Base-by-base conservation (phyloP, 1,140 invertebrate genomes). In the Liolophura sinensis region DNA sequence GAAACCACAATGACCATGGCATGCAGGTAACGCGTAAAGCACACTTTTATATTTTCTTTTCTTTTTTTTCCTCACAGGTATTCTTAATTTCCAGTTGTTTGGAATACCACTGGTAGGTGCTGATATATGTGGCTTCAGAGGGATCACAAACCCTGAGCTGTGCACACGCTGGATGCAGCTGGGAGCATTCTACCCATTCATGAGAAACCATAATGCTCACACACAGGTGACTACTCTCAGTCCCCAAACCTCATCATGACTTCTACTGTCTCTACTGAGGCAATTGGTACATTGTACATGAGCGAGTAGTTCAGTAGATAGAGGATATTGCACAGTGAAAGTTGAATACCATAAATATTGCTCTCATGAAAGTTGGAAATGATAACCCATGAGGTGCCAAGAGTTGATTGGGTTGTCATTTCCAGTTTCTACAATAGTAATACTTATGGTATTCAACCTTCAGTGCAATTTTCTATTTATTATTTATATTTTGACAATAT, bases 41-140 rank as follows among this genome's bases (percentile, higher is more conserved):
- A 24, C 7, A 12, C 3, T 12, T n/a, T 54, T n/a, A 20, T 24
- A 54, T 54, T 54, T 20, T 54, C 12, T 3, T 7, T 20, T 54
- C 12, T 3, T 24, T 20, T 20, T 20, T 20, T 7, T 24, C 51
- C 51, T 20, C 3, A 7, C 62, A 70, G 70, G n/a, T 20, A 72
- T 77, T 4, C 52, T 77, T 6, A 63, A 68, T 24, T 77, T 76
- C 62, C 72, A 78, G 16, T 59, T 85, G 55, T 87, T 83, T 70
- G 84, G 83, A 16, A 78, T 93, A 47, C 91, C 92, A 14, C 87
- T 93, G 87, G 89, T 93, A 80, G 93, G 93, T 1, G 91, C 92
- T 6, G 93, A 95, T 82, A 94, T 96, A 69, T 96, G 93, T 84
- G 93, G 93, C 5, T 96, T 94, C 82, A 88, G 88, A 73, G 89